Percentiles rank a stretch among this genome's conserved stretches.
These are phyloP conservation scores for Cercocebus atys DNA, from an alignment of 2,113 vertebrate genomes.

Conservation along the genomic window DNA sequence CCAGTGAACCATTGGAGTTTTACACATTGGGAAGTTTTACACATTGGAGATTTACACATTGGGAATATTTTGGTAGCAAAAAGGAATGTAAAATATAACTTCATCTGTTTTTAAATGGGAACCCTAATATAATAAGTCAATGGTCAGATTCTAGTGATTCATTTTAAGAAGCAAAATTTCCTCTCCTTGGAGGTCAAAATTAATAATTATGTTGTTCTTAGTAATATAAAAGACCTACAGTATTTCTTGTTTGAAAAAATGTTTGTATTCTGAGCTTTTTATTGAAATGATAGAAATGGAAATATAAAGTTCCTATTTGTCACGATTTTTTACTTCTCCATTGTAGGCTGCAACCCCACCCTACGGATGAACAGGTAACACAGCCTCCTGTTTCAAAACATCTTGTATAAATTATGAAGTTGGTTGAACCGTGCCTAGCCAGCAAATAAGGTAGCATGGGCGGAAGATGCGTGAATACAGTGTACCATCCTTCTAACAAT, in stretches of 20 bases:
- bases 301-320: conserved; percentile 3
- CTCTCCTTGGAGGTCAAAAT: not conserved
- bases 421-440: not conserved
- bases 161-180: conserved; percentile 5
- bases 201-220: not conserved
- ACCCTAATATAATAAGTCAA: not conserved
- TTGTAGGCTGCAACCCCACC: conserved; percentile 65
- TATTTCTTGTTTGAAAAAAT: not conserved
- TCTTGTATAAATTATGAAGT: not conserved
- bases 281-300: not conserved
- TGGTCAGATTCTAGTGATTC: not conserved
- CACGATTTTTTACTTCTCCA: conserved; percentile 40
- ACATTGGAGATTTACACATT: not conserved
- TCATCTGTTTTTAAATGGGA: conserved; percentile 19
- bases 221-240: not conserved
- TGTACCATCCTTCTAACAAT: not conserved
- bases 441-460: not conserved
- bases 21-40: not conserved
- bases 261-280: not conserved
- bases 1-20: not conserved
- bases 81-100: not conserved
- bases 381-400: not conserved
- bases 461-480: not conserved
- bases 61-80: conserved; percentile 22
- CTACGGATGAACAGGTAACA: conserved; percentile 78